phyloP scores from a whole-genome alignment of 2,888 invertebrate species.

The Hyalella azteca region DNA sequence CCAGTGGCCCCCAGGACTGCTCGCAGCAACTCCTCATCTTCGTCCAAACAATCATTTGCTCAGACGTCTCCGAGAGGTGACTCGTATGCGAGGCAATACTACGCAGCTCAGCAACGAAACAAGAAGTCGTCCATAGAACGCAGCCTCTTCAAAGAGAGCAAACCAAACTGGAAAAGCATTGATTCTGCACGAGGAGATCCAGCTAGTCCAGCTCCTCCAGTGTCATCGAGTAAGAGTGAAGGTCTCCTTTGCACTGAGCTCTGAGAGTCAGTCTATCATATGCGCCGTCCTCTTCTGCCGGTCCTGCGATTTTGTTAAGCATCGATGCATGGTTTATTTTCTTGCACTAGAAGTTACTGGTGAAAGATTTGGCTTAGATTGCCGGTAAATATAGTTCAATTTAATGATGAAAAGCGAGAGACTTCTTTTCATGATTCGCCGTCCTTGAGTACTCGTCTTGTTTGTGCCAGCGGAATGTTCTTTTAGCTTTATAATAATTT shows the following conservation, averaged over 20 bases:
- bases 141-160: not conserved
- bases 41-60: constrained; percentile 4
- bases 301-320: no score
- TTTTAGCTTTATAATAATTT: no score
- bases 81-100: constrained; percentile 12
- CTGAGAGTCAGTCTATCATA: not conserved
- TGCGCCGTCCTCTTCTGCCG: no score
- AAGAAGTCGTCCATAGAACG: not conserved
- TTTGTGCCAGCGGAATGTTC: no score
- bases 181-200: not conserved
- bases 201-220: not conserved
- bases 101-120: not conserved
- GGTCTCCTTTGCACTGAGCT: constrained; percentile 32
- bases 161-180: constrained; percentile 36
- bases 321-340: no score
- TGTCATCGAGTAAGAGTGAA: constrained; percentile 10
- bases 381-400: no score
- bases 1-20: not conserved
- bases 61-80: constrained; percentile 8
- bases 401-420: no score
- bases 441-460: no score
- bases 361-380: no score
- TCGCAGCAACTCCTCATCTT: constrained; percentile 23
- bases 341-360: no score
- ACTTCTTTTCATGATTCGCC: no score